phyloP scores from a whole-genome alignment of 2,113 vertebrate genomes.

The Marmota monax region DNA sequence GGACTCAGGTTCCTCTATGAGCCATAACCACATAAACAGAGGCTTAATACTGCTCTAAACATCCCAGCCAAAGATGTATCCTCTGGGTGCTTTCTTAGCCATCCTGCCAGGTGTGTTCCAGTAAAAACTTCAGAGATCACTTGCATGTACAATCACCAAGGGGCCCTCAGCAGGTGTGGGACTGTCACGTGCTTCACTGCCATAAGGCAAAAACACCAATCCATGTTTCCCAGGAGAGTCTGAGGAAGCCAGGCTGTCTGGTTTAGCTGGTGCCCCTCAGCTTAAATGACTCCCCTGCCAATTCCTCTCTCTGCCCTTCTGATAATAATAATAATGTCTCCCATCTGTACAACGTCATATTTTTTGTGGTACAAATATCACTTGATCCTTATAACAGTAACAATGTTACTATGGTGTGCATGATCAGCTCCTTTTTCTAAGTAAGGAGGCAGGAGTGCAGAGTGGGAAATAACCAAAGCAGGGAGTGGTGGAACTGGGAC shows the following conservation, averaged over 20 bases:
- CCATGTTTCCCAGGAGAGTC: neutral
- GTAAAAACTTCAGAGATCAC: neutral
- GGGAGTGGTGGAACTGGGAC: neutral
- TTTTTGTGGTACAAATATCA: neutral
- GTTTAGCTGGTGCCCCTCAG: neutral
- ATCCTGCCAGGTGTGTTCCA: neutral
- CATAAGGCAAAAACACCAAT: neutral
- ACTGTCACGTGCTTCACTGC: neutral
- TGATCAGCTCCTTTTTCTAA: neutral
- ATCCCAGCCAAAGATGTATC: neutral
- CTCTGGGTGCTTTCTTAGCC: neutral
- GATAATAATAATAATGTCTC: conserved; percentile 16
- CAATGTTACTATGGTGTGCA: neutral
- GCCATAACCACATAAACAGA: neutral
- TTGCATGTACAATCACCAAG: neutral
- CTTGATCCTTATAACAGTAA: neutral
- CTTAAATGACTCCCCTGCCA: neutral
- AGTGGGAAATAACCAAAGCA: neutral
- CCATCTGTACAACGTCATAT: neutral
- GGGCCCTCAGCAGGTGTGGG: neutral
- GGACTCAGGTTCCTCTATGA: neutral
- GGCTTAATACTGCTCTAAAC: neutral
- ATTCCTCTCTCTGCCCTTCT: neutral
- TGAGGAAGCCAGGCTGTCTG: conserved; percentile 3
- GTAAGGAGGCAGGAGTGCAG: neutral